These are phyloP conservation scores for Craniophora ligustri DNA, from an alignment of 2,888 invertebrate genomes.

Conservation along the genomic window DNA sequence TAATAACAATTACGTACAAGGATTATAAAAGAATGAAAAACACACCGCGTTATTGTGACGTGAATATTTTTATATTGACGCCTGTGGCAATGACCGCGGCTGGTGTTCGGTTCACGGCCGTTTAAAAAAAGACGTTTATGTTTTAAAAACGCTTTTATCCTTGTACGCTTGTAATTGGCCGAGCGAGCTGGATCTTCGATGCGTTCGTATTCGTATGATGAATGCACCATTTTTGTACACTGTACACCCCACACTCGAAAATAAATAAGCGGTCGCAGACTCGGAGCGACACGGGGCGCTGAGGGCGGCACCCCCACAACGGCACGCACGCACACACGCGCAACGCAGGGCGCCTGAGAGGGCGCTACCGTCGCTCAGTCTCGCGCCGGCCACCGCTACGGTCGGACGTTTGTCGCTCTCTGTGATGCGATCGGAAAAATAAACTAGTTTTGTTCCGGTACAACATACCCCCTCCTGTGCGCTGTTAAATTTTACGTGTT, in stretches of 20 bases:
- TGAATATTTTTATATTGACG: slow-evolving; percentile 81
- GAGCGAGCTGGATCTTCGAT: slow-evolving; percentile 50
- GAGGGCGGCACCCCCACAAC: slow-evolving; percentile 69
- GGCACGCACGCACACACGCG: slow-evolving; percentile 68
- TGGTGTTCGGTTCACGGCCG: slow-evolving; percentile 83
- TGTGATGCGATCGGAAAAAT: slow-evolving; percentile 82
- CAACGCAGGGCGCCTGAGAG: slow-evolving; percentile 71
- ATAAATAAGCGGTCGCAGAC: slow-evolving; percentile 82
- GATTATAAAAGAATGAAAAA: slow-evolving; percentile 46
- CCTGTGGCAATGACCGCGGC: slow-evolving; percentile 85
- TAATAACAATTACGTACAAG: slow-evolving; percentile 43
- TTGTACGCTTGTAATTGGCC: slow-evolving; percentile 57
- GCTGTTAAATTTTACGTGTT: slow-evolving; percentile 74
- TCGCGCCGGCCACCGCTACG: slow-evolving; percentile 83
- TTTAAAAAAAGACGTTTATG: slow-evolving; percentile 75
- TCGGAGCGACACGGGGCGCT: slow-evolving; percentile 59
- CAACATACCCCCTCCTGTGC: slow-evolving; percentile 77
- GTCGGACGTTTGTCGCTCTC: slow-evolving; percentile 75
- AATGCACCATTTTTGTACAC: slow-evolving; percentile 63
- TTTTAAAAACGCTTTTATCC: slow-evolving; percentile 67
- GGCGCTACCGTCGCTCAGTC: slow-evolving; percentile 87
- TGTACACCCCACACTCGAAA: slow-evolving; percentile 76
- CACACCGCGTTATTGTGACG: slow-evolving; percentile 72
- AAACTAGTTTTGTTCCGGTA: slow-evolving; percentile 86
- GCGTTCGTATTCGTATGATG: slow-evolving; percentile 53